A percentile compares a stretch with the other conserved stretches of the same genome.
Conservation (phyloP, 2,797 vertebrate genomes). For the Coracias cyanogaster region DNA sequence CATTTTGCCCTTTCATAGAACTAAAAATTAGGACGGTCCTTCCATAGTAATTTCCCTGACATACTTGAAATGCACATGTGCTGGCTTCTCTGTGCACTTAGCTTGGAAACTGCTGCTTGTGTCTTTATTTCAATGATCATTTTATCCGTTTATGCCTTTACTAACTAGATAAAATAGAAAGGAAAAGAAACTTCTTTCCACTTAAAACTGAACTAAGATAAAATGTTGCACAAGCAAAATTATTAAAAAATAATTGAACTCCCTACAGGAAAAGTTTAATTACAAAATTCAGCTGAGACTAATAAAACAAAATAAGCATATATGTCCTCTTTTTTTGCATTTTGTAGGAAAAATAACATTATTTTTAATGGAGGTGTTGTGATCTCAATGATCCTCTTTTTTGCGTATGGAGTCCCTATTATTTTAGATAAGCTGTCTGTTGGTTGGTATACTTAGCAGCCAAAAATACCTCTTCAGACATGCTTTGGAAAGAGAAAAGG, state of each 20-base stretch:
- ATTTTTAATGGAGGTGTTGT: neutral
- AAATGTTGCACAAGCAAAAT: neutral
- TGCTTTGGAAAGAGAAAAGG: conserved; percentile 13
- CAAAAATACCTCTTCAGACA: conserved; percentile 7
- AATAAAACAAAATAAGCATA: neutral
- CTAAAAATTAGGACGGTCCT: neutral
- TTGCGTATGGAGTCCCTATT: neutral
- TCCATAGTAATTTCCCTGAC: neutral
- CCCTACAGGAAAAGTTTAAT: neutral
- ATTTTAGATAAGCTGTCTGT: neutral
- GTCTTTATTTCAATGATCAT: neutral
- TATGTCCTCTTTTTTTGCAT: neutral
- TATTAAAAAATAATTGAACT: neutral
- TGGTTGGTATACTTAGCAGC: neutral
- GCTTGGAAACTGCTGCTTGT: neutral
- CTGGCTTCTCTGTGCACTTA: neutral
- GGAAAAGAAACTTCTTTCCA: neutral
- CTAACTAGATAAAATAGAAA: neutral
- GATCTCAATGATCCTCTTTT: neutral
- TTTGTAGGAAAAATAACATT: neutral
- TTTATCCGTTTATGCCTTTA: neutral
- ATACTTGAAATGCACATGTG: neutral
- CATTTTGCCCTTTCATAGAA: conserved; percentile 20
- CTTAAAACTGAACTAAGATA: neutral
- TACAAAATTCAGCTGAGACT: neutral